Base-by-base conservation (phyloP, 2,888 invertebrate species). In the Melangyna quadrimaculata region DNA sequence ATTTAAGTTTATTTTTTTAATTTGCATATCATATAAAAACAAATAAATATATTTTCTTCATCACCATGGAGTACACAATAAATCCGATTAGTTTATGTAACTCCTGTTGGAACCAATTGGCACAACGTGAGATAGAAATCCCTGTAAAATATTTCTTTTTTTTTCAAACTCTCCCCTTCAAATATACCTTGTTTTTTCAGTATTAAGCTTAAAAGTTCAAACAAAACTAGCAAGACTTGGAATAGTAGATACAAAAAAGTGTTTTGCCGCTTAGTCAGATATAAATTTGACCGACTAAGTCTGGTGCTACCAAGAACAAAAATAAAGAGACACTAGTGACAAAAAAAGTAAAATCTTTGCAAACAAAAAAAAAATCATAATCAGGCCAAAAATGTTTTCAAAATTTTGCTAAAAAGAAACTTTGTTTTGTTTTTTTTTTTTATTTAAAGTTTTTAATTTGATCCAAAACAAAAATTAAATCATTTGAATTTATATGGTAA, bases 271-370 rank as follows among this genome's bases (percentile, higher is more conserved):
- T 87, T 87, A 82, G 83, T 83, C 82, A 69, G 72, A 73, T 69
- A 77, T 32, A 73, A 87, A 78, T 70, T 78, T 65, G 57, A 69
- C 86, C 81, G 86, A 81, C 86, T 86, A 86, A 86, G 86, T 78
- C 81, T 81, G 86, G 86, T 86, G 86, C 81, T 82, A 69, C 69
- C 63, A 82, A 86, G 80, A 83, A 88, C 53, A 83, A 83, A 88
- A 88, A 89, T n/a, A 92, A 91, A 91, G 92, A 92, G 92, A 92
- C 92, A 92, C 92, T 92, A 92, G 92, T 92, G 92, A 92, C 92
- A 91, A 89, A 88, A 80, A 87, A 87, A 87, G 88, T 80, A 88
- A 88, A 88, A 87, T 84, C 87, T 78, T 65, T 37, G 51, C 51
- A 27, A 27, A 37, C 65, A 87, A 87, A 81, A 87, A 79, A 83